Evolutionary conservation across 2,113 vertebrate species (phyloP).

Genomic region (Neolamprologus falcicula): DNA sequence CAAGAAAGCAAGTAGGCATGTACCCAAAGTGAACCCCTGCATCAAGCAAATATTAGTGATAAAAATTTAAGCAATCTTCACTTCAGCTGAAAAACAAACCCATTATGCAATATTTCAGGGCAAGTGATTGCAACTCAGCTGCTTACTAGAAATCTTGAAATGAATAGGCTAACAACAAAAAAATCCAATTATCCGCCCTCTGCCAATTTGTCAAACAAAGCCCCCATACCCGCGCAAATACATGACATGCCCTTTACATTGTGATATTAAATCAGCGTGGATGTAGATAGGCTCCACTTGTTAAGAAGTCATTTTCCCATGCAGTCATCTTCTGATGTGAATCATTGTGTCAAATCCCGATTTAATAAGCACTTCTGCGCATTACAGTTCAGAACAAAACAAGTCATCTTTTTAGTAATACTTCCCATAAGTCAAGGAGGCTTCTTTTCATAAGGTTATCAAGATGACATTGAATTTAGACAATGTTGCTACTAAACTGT

Average conservation of each 20-base stretch:
- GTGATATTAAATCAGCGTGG: background rate
- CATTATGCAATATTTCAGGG: background rate
- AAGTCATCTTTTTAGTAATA: background rate
- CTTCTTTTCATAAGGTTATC: slow-evolving; percentile 10
- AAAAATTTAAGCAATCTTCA: background rate
- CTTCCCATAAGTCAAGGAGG: background rate
- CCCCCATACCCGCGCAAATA: background rate
- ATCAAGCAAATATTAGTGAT: background rate
- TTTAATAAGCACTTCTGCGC: background rate
- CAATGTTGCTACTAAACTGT: background rate
- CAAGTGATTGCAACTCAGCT: background rate
- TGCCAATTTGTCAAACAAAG: slow-evolving; percentile 16
- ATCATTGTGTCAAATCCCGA: slow-evolving; percentile 9
- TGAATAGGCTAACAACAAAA: slow-evolving; percentile 5
- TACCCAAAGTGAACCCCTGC: background rate
- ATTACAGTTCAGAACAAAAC: background rate
- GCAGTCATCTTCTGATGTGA: background rate
- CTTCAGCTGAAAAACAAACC: background rate
- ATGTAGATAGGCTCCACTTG: slow-evolving; percentile 21
- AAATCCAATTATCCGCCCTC: slow-evolving; percentile 29
- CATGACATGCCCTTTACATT: background rate
- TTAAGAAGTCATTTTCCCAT: slow-evolving; percentile 7
- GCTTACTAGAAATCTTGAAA: background rate
- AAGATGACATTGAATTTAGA: slow-evolving; percentile 12
- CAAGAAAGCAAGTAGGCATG: background rate